phyloP scores from a whole-genome alignment of 2,113 vertebrate species.

The Synodontis membranacea region DNA sequence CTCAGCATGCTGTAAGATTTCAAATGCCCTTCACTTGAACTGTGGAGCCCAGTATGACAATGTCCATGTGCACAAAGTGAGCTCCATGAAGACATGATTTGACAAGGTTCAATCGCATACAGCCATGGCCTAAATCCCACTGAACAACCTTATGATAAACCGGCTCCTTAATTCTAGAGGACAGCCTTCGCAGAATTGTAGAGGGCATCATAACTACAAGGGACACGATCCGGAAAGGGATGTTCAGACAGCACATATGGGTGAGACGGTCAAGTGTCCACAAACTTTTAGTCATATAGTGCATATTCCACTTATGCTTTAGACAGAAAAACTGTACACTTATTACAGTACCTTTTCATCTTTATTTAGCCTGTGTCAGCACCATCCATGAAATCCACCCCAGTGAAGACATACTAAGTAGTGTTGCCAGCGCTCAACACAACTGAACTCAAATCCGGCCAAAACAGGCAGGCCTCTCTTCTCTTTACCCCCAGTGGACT shows the following conservation, averaged over 20 bases:
- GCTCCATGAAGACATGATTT: not conserved
- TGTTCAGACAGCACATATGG: not conserved
- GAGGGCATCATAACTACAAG: not conserved
- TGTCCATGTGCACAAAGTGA: not conserved
- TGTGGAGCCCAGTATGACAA: not conserved
- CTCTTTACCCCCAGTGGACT: not conserved
- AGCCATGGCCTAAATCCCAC: not conserved
- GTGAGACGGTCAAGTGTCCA: not conserved
- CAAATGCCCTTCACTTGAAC: not conserved
- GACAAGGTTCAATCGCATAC: not conserved
- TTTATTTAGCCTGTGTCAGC: conserved; percentile 55
- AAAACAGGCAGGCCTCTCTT: conserved; percentile 10
- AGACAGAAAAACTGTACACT: not conserved
- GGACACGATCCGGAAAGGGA: not conserved
- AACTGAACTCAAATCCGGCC: conserved; percentile 35
- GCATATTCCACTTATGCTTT: not conserved
- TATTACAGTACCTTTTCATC: conserved; percentile 57
- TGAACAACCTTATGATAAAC: not conserved
- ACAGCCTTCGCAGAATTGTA: not conserved
- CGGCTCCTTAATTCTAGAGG: not conserved
- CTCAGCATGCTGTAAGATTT: not conserved
- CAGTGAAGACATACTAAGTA: conserved; percentile 49
- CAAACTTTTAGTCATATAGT: not conserved
- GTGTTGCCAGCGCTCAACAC: conserved; percentile 41
- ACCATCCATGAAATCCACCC: conserved; percentile 55